A percentile compares a stretch with the other conserved stretches of the same genome.
phyloP scores from a whole-genome alignment of 2,888 invertebrate genomes.

The Eristalis tenax region DNA sequence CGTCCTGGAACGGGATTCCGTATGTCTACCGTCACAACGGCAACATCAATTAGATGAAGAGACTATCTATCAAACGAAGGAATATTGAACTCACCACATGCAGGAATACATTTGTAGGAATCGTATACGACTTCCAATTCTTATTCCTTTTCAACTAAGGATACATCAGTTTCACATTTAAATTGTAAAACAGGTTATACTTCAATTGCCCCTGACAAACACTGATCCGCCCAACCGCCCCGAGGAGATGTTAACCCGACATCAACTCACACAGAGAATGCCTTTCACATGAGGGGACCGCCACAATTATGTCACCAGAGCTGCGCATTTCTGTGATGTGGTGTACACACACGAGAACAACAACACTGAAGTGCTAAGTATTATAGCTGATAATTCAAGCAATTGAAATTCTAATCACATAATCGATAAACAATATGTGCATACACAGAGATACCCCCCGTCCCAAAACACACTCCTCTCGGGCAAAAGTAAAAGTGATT shows the following conservation, averaged over 20 bases:
- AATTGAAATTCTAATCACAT: background rate
- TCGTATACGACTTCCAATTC: too few species aligned
- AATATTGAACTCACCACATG: too few species aligned
- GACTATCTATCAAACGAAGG: too few species aligned
- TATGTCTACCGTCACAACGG: background rate
- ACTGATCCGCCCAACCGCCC: background rate
- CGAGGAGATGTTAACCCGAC: background rate
- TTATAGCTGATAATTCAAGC: background rate
- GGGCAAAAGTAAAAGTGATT: background rate
- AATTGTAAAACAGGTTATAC: constrained; percentile 18
- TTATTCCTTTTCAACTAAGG: background rate
- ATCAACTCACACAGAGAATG: background rate
- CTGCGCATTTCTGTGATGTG: background rate
- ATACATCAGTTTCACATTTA: background rate
- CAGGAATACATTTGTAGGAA: too few species aligned
- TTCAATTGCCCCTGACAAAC: background rate
- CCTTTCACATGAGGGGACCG: background rate
- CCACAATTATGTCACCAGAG: background rate
- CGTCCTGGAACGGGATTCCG: too few species aligned
- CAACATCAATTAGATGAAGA: background rate
- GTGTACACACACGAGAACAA: background rate
- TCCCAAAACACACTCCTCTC: background rate
- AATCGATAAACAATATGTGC: constrained; percentile 10
- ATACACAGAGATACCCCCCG: background rate
- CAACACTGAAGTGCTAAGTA: background rate